Evolutionary conservation across 2,888 invertebrate genomes (phyloP).

Genomic region (Cyrtodaria siliqua): DNA sequence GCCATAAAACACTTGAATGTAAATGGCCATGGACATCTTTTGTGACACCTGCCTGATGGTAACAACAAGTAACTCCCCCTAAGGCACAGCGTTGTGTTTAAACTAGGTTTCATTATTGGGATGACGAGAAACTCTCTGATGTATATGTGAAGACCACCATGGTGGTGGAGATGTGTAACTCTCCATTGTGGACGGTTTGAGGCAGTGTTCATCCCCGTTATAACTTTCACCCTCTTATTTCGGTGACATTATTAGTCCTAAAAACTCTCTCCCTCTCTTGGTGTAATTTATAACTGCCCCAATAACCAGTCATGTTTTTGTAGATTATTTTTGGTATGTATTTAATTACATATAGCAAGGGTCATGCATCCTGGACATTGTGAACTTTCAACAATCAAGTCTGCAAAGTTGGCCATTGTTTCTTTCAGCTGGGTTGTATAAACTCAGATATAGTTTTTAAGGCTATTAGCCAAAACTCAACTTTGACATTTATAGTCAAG

Average conservation of each 20-base stretch:
- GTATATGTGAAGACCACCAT: slow-evolving; percentile 35
- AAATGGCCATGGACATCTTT: not conserved
- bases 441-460: too few species aligned
- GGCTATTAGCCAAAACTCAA: too few species aligned
- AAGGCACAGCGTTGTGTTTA: not conserved
- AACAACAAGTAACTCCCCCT: not conserved
- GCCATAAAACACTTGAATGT: not conserved
- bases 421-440: too few species aligned
- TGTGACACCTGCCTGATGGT: not conserved
- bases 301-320: slow-evolving; percentile 17
- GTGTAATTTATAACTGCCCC: slow-evolving; percentile 23
- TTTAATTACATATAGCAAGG: not conserved
- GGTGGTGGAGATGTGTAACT: slow-evolving; percentile 5
- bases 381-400: too few species aligned
- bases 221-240: slow-evolving; percentile 4
- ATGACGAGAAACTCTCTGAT: slow-evolving; percentile 38
- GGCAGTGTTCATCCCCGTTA: not conserved
- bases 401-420: too few species aligned
- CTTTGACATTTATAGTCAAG: too few species aligned
- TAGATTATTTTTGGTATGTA: not conserved
- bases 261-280: slow-evolving; percentile 1
- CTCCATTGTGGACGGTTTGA: slow-evolving; percentile 22
- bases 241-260: slow-evolving; percentile 21
- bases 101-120: slow-evolving; percentile 30
- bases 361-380: too few species aligned